Evolutionary conservation across 1,140 invertebrate genomes (phyloP), one percentile per base, ranked within the genome.

Genomic region (Holcopasites calliopsidis): DNA sequence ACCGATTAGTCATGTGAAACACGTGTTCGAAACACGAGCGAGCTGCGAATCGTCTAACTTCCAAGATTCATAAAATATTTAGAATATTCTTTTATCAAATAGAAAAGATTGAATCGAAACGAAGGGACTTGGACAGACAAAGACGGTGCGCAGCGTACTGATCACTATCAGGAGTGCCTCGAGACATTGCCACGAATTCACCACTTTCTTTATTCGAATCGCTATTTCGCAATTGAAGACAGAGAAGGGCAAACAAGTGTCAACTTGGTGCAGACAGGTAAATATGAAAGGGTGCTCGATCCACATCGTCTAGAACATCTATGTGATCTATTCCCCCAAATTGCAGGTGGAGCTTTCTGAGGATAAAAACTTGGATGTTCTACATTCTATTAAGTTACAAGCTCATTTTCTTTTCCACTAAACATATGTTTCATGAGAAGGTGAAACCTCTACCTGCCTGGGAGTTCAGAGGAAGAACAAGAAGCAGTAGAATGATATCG

Each of bases 1-100:
- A 92, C 89, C 88, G 87, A 91, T 89, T 91, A 92, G 88, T 89
- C 79, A 90, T 89, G 64, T 89, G 86, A 87, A 90, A 83, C 71
- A 87, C 85, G 88, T 88, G 78, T 78, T 87, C 82, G 82, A 79
- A 80, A 84, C 76, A 81, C 85, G 77, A 86, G 52, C 76, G 55
- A 73, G 49, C 57, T 76, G 82, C 77, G 65, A 52, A 80, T 60
- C 68, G 71, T 75, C 76, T 79, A 80, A 23, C 38, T 61, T 86
- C 80, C 77, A 74, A 70, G 79, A 66, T 85, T 84, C 74, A 79
- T 71, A 83, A 50, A 68, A 55, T 50, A 54, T 26, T 26, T 26
- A 35, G n/a, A 55, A 55, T 18, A 33, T 33, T 16, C 26, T 31
- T 7, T 1, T 3, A 47, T 18, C 11, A 11, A 47, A 23, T 35